A percentile compares a stretch with the other conserved stretches of the same genome.
phyloP scores from a whole-genome alignment of 2,888 invertebrate genomes.

The Drosophila ezoana region DNA sequence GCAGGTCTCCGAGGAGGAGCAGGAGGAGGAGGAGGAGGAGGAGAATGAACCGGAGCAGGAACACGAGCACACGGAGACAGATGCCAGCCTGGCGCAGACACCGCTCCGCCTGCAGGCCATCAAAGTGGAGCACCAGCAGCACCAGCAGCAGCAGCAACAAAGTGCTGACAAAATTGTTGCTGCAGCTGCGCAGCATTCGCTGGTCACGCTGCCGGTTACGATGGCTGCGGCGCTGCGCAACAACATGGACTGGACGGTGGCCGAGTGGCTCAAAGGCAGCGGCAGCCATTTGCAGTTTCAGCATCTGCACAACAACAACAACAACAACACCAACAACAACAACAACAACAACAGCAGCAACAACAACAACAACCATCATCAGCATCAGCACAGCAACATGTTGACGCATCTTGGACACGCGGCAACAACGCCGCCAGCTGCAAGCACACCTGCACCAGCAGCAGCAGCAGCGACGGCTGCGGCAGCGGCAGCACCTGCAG shows the following conservation, averaged over 20 bases:
- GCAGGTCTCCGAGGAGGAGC: slow-evolving; percentile 63
- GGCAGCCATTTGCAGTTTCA: slow-evolving; percentile 46
- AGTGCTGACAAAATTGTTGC: slow-evolving; percentile 39
- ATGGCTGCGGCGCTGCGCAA: slow-evolving; percentile 57
- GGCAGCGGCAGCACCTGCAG: slow-evolving; percentile 7
- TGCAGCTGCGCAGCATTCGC: slow-evolving; percentile 51
- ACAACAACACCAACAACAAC: slow-evolving; percentile 16
- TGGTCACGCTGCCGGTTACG: slow-evolving; percentile 52
- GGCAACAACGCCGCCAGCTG: slow-evolving; percentile 29
- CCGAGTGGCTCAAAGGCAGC: slow-evolving; percentile 80
- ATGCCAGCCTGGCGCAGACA: background rate
- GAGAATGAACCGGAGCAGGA: slow-evolving; percentile 15
- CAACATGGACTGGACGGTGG: slow-evolving; percentile 76
- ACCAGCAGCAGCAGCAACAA: background rate
- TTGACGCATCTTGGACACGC: slow-evolving; percentile 36
- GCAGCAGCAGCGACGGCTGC: slow-evolving; percentile 2
- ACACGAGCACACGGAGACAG: background rate
- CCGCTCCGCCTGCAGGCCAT: slow-evolving; percentile 66
- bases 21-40: slow-evolving; percentile 37
- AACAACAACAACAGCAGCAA: slow-evolving; percentile 19
- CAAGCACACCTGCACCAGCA: slow-evolving; percentile 29
- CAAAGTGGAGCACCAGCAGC: slow-evolving; percentile 59
- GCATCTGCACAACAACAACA: background rate
- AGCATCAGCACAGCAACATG: slow-evolving; percentile 8
- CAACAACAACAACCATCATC: slow-evolving; percentile 5